phyloP scores from a whole-genome alignment of 2,888 invertebrate genomes.

The Synergus itoensis region DNA sequence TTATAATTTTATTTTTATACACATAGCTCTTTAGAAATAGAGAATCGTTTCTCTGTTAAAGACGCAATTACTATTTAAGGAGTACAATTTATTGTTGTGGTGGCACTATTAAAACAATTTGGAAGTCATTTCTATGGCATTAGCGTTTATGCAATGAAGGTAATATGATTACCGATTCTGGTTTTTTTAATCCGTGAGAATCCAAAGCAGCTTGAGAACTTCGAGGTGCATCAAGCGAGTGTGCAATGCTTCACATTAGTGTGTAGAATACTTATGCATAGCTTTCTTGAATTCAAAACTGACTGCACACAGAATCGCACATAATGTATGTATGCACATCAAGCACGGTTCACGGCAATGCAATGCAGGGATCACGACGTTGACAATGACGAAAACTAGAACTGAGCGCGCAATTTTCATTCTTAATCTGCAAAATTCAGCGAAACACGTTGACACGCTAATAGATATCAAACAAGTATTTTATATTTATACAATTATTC shows the following conservation, averaged over 20 bases:
- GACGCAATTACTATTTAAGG: background rate
- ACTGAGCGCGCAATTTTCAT: conserved; percentile 1
- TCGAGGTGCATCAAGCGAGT: background rate
- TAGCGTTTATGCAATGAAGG: background rate
- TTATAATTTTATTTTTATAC: background rate
- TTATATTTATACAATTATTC: too few relatives aligned
- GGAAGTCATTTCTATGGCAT: background rate
- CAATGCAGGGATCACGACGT: background rate
- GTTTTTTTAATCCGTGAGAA: conserved; percentile 12
- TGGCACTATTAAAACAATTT: conserved; percentile 8
- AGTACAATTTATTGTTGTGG: background rate
- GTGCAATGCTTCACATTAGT: background rate
- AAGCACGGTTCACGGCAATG: conserved; percentile 18
- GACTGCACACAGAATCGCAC: background rate
- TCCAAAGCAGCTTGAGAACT: background rate
- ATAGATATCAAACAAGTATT: too few relatives aligned
- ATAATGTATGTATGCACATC: conserved; percentile 10
- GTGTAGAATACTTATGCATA: background rate
- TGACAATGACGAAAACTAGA: background rate
- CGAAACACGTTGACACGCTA: background rate
- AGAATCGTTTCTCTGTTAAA: background rate
- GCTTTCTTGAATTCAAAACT: conserved; percentile 2
- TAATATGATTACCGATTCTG: conserved; percentile 8
- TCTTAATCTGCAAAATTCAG: background rate
- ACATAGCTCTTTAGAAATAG: background rate